Base-by-base conservation (phyloP, 2,797 vertebrate species). In the Macropodus opercularis region DNA sequence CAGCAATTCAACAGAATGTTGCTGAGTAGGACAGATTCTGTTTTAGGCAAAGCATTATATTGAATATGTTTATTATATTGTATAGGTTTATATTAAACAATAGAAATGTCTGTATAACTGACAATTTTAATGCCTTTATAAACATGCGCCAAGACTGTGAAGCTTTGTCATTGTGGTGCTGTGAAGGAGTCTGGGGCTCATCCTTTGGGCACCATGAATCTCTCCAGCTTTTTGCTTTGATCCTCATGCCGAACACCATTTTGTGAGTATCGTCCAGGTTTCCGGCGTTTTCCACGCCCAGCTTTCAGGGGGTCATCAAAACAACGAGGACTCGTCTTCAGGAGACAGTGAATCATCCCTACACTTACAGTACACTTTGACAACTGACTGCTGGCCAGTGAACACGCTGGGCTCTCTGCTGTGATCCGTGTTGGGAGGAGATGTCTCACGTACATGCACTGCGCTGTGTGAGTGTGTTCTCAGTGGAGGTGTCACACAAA, bases 401-500 rank as follows among this genome's bases (percentile, higher is more conserved):
- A 71, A 71, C 74, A 72, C n/a, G 49, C 17, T 9, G 66, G 56
- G 38, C 24, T 40, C 49, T 53, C 55, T 48, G 4, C 53, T 54
- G 53, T 49, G 70, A 86, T 36, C 3, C 85, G 83, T 85, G 72
- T 64, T 84, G 63, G 80, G 81, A 44, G 34, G 31, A 81, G 72
- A 86, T 75, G 79, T 85, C 81, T 55, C 75, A 47, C 81, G 84
- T 82, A 86, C 85, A 85, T 75, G 66, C 63, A 0, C 39, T 5
- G 55, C 78, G 14, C 86, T 41, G 70, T 71, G 18, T 77, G 62
- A 79, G 67, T 39, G 74, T 80, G 84, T 79, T 62, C 57, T 39
- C 64, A 4, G 59, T 85, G 61, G 85, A 87, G 79, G 81, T 84
- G 85, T 87, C 86, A 86, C 60, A 70, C 44, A 19, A n/a, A n/a